phyloP scores from a whole-genome alignment of 2,888 invertebrate genomes.

The Callyntrura guangdongensis region DNA sequence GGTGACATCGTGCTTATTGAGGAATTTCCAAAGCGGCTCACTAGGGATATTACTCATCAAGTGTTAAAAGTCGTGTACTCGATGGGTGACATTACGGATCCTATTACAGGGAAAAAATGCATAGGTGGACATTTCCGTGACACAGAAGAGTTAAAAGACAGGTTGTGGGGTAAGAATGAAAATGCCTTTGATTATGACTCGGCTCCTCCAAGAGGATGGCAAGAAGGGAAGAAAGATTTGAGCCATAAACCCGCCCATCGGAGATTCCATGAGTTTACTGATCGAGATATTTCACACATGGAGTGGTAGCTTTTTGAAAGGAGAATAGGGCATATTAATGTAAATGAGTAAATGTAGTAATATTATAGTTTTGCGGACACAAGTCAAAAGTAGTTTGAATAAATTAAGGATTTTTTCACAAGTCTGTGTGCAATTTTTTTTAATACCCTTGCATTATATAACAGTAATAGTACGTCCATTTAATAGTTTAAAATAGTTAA shows the following conservation, averaged over 20 bases:
- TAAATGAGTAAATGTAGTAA: too few species aligned
- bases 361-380: too few species aligned
- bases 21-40: slow-evolving; percentile 90
- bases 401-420: too few species aligned
- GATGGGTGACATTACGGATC: slow-evolving; percentile 94
- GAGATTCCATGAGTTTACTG: slow-evolving; percentile 92
- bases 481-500: background rate
- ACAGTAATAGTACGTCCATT: background rate
- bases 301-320: slow-evolving; percentile 78
- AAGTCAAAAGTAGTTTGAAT: background rate
- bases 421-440: too few species aligned
- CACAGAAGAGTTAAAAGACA: slow-evolving; percentile 79
- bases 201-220: slow-evolving; percentile 93
- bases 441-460: too few species aligned
- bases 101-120: slow-evolving; percentile 93
- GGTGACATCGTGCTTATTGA: slow-evolving; percentile 94
- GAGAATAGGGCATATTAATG: background rate
- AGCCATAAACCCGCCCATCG: slow-evolving; percentile 92
- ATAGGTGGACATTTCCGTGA: slow-evolving; percentile 90
- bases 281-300: slow-evolving; percentile 91
- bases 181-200: slow-evolving; percentile 89
- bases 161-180: slow-evolving; percentile 82
- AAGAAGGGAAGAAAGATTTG: slow-evolving; percentile 93
- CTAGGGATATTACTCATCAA: slow-evolving; percentile 92
- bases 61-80: slow-evolving; percentile 93